Evolutionary conservation across 2,797 vertebrate genomes (phyloP), one percentile per base, ranked within the genome.

Genomic region (Mareca strepera): DNA sequence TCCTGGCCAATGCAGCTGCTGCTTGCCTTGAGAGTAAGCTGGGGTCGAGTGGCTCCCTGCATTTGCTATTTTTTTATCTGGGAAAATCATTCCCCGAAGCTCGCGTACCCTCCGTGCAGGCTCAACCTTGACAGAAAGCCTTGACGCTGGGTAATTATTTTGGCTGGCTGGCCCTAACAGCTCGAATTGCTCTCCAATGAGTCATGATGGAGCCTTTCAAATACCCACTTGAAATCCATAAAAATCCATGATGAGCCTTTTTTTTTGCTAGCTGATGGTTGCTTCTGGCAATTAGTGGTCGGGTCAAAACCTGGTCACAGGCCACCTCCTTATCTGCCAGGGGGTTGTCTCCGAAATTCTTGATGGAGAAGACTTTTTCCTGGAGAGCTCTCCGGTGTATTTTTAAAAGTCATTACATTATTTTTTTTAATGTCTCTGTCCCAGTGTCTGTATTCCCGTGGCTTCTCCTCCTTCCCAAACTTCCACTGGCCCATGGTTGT

Each of bases 111-210:
- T 91, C 82, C 63, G n/a, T 66, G 39, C 55, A 12, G 63, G 39
- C 35, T 94, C 46, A 84, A 60, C 56, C 83, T 94, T 84, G 70
- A 82, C 76, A n/a, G 31, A 76, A 90, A 73, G 59, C 70, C 63
- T 90, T 92, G 86, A 90, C 8, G n/a, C 86, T 44, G 81, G 77
- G 70, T 79, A 93, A 94, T 96, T 95, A 88, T 84, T 94, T 94
- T 92, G 78, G 35, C 92, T 94, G 88, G 67, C 74, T 94, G 79
- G 59, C 81, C 31, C 0, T 60, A 87, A 77, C 15, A 4, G 80
- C 84, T 95, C 74, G 18, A 58, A 74, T 74, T 82, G 74, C 88
- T 93, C 92, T 94, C 94, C 46, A 44, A 73, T 88, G 95, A 94
- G 70, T 95, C 83, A 77, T 86, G 80, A 84, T 92, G 81, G 86